Evolutionary conservation across 2,888 invertebrate genomes (phyloP).

Genomic region (Gibbula magus): DNA sequence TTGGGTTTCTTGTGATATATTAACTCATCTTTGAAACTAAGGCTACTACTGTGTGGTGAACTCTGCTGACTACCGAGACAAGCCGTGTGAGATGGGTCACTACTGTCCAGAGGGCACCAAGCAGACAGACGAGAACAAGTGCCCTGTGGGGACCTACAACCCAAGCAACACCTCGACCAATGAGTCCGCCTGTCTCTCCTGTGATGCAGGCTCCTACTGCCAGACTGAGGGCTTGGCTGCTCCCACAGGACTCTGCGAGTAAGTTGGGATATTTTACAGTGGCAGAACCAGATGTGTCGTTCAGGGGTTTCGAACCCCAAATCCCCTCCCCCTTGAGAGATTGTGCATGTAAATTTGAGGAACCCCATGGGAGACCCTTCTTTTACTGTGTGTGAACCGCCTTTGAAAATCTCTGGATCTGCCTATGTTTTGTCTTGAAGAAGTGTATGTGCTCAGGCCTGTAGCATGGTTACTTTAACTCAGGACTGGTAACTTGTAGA

Average conservation of each 20-base stretch:
- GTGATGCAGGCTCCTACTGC: constrained; percentile 65
- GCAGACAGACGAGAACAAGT: constrained; percentile 53
- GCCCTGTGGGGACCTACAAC: constrained; percentile 65
- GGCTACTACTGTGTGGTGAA: constrained; percentile 70
- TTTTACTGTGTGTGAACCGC: no score
- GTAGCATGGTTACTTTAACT: no score
- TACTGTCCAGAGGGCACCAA: constrained; percentile 70
- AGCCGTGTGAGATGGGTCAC: constrained; percentile 67
- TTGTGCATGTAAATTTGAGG: no score
- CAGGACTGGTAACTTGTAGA: no score
- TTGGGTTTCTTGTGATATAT: not conserved
- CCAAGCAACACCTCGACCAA: constrained; percentile 50
- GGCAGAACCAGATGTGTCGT: no score
- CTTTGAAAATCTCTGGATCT: no score
- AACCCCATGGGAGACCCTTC: no score
- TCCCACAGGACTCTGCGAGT: constrained; percentile 68
- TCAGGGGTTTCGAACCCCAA: no score
- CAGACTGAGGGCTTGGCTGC: constrained; percentile 54
- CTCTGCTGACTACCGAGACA: constrained; percentile 64
- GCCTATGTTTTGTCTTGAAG: no score
- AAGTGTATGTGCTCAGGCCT: no score
- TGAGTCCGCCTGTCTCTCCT: constrained; percentile 54
- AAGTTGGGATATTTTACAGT: not conserved
- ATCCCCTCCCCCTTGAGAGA: no score
- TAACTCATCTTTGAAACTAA: constrained; percentile 29